Evolutionary conservation across 1,140 invertebrate species (phyloP).

Genomic region (Aphelenchoides fujianensis): DNA sequence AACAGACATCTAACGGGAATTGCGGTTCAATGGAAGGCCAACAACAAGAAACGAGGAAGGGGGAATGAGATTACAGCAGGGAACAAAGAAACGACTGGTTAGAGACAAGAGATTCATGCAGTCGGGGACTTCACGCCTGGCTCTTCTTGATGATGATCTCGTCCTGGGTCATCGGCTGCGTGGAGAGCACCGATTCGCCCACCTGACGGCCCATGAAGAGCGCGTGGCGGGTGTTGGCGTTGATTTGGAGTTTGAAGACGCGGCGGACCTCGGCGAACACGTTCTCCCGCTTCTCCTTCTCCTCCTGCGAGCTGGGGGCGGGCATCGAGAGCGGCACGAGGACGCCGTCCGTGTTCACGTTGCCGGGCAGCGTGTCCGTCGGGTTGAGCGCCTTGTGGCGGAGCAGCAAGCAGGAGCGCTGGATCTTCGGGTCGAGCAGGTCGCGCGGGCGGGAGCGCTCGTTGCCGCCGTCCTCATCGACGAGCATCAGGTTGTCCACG

Average conservation of each 20-base stretch:
- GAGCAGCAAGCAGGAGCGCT: neutral
- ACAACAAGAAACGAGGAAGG: too few relatives aligned
- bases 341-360: neutral
- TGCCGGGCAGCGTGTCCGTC: neutral
- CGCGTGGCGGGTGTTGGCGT: neutral
- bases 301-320: neutral
- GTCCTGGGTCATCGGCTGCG: neutral
- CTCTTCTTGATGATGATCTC: neutral
- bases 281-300: neutral
- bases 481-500: slow-evolving; percentile 18
- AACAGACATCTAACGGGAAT: too few relatives aligned
- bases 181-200: neutral
- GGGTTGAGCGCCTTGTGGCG: slow-evolving; percentile 13
- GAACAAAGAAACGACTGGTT: too few relatives aligned
- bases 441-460: neutral
- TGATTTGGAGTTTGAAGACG: slow-evolving; percentile 9
- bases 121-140: too few relatives aligned
- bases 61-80: too few relatives aligned
- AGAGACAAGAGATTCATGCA: too few relatives aligned
- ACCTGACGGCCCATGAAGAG: neutral
- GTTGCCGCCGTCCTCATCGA: neutral
- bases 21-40: too few relatives aligned
- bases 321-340: neutral
- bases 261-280: neutral
- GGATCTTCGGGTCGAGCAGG: slow-evolving; percentile 2